Conservation (phyloP, 64 coral and sea anemone genomes). For the Exaiptasia diaphana region DNA sequence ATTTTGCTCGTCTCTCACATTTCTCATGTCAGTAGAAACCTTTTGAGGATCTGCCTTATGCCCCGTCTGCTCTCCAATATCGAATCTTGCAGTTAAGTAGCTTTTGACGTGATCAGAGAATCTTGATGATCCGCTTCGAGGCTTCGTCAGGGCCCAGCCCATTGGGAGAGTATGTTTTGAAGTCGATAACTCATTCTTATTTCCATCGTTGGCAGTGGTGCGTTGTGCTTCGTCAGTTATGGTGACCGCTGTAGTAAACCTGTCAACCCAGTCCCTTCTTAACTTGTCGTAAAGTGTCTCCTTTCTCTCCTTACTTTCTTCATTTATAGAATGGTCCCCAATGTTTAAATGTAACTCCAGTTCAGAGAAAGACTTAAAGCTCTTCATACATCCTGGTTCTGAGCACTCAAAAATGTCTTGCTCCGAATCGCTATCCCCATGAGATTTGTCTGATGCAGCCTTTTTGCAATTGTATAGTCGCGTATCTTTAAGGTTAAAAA, state of each 20-base stretch:
- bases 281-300: conserved; percentile 56
- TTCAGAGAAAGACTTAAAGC: conserved; percentile 58
- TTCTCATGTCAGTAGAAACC: conserved; percentile 29
- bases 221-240: conserved; percentile 9
- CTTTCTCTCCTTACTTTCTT: conserved; percentile 15
- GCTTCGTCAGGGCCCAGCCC: conserved; percentile 26
- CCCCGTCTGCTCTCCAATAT: conserved; percentile 44
- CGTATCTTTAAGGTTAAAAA: neutral
- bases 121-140: neutral
- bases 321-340: conserved; percentile 49
- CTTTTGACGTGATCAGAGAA: conserved; percentile 14
- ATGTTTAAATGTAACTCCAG: conserved; percentile 55
- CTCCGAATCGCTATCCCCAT: neutral
- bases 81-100: conserved; percentile 25
- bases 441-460: conserved; percentile 1
- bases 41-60: conserved; percentile 12
- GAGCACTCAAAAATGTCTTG: conserved; percentile 28
- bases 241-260: too few species aligned
- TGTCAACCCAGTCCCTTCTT: conserved; percentile 39
- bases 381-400: conserved; percentile 7
- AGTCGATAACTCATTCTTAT: conserved; percentile 40
- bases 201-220: conserved; percentile 10
- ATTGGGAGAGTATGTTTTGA: neutral
- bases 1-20: conserved; percentile 11
- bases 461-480: neutral